Conservation (phyloP, 2,113 vertebrate species). For the Nothoprocta pentlandii region DNA sequence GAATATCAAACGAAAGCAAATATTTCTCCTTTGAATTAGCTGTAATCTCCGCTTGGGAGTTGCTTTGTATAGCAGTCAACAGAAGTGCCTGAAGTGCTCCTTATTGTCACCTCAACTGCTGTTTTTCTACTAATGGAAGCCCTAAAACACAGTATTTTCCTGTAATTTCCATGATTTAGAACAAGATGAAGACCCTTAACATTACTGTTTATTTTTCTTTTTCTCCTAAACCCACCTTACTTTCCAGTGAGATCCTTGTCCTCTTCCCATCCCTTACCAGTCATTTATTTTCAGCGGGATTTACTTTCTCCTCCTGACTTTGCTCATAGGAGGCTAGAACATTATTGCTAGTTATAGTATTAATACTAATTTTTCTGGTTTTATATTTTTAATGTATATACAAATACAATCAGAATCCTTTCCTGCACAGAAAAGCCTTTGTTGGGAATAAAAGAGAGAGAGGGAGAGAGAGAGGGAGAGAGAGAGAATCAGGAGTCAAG, state of each 20-base stretch:
- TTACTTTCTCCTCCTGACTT: neutral
- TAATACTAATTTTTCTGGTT: neutral
- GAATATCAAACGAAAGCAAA: neutral
- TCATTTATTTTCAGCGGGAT: neutral
- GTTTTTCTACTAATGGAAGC: neutral
- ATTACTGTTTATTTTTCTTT: neutral
- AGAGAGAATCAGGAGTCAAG: neutral
- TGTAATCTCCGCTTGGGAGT: neutral
- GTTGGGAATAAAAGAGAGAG: neutral
- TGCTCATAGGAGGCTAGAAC: accelerated
- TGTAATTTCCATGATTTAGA: neutral
- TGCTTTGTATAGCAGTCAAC: neutral
- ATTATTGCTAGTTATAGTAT: neutral
- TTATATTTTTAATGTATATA: neutral
- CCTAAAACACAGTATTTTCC: neutral
- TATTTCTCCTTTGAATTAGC: neutral
- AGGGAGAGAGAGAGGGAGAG: neutral
- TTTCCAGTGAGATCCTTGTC: neutral
- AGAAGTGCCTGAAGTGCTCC: neutral
- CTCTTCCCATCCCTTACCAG: neutral
- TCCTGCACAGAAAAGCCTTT: neutral
- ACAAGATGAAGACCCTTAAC: neutral
- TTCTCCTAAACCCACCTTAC: neutral
- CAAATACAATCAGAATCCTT: neutral
- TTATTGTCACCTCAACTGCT: neutral